Evolutionary conservation across 2,888 invertebrate genomes (phyloP), one percentile per base, ranked within the genome.

Genomic region (Holacanthella duospinosa): DNA sequence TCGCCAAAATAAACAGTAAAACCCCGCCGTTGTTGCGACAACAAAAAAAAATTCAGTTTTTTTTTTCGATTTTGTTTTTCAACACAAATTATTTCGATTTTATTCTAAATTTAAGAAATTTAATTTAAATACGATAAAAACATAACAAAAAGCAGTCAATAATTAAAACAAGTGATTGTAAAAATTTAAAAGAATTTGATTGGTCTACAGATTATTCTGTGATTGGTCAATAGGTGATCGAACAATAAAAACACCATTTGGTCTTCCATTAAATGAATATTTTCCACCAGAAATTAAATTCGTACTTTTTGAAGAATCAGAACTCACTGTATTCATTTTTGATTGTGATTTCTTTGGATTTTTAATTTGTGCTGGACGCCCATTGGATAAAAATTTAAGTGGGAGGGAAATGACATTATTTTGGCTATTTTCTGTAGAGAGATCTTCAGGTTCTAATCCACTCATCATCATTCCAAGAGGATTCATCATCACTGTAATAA

Each of bases 351-450:
- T 65, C 56, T 64, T 67, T 12, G 69, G 70, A 19, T 68, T 66
- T 25, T 71, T 68, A 26, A 72, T 72, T 55, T 68, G 67, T 59
- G 71, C 68, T 29, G 72, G 72, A 48, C 72, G 61, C 9, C 70
- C 72, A 57, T 72, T 72, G n/a, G 72, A 72, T n/a, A 72, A 64
- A 60, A 72, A 72, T 61, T 71, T 72, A 19, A 72, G 63, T 44
- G 72, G 72, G 25, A 72, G 68, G n/a, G 69, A 69, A 59, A 70
- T 72, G 25, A 69, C 72, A 55, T 67, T 72, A 29, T 65, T 62
- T 54, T 71, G 68, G 2, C 58, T 60, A 16, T 64, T 63, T 29
- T 64, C 63, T 36, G 63, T 64, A 0, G 63, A 69, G n/a, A 63
- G 54, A 43, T 65, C 65, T 3, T 43, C 43, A 26, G 27, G 43